phyloP scores from a whole-genome alignment of 2,113 vertebrate genomes.

The Procavia capensis region DNA sequence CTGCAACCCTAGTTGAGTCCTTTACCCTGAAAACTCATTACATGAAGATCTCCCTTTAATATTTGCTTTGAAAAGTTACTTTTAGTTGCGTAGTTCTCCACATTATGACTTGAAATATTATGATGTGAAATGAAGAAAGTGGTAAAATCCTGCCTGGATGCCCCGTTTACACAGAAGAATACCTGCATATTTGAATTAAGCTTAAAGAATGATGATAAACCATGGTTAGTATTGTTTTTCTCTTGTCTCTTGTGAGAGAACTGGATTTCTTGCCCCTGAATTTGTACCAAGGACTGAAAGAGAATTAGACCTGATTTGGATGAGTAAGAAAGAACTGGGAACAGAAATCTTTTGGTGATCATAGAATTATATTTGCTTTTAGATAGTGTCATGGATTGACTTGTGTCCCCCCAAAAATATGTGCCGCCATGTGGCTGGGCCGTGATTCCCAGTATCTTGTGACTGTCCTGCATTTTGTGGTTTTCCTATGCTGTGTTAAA shows the following conservation, averaged over 20 bases:
- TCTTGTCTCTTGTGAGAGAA: neutral
- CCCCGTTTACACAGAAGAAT: neutral
- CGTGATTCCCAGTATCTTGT: too few species aligned
- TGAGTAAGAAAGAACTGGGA: neutral
- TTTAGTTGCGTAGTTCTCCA: constrained; percentile 7
- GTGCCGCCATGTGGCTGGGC: too few species aligned
- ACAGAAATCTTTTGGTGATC: neutral
- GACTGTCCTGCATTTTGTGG: too few species aligned
- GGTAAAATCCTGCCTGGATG: neutral
- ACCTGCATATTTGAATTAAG: neutral
- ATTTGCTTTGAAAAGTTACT: neutral
- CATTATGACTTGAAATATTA: neutral
- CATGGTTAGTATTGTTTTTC: neutral
- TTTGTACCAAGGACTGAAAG: neutral
- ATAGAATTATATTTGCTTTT: neutral
- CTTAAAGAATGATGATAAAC: neutral
- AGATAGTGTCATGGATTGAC: too few species aligned
- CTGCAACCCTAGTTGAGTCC: neutral
- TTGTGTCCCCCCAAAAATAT: too few species aligned
- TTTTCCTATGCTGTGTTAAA: too few species aligned
- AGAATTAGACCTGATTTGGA: constrained; percentile 2
- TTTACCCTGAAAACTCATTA: neutral
- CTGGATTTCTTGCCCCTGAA: neutral
- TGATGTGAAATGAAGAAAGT: neutral
- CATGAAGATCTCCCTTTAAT: neutral